Percentiles rank a stretch among this genome's conserved stretches.
These are phyloP conservation scores for Lindbergichthys nudifrons DNA, from an alignment of 2,797 vertebrate species.

Conservation along the genomic window DNA sequence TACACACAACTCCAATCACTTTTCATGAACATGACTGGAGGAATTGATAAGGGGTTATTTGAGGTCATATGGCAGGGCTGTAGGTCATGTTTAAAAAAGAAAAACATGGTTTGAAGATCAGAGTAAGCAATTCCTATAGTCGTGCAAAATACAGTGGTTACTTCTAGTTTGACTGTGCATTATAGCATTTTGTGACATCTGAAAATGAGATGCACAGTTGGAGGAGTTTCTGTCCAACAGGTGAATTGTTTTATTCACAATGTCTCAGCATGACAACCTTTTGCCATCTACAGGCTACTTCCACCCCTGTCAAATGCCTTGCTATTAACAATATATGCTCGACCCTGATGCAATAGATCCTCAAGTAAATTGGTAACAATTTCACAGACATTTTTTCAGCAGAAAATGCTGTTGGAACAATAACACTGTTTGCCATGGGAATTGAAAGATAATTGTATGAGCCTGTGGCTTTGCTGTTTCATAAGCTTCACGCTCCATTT, in stretches of 20 bases:
- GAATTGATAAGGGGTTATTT: background rate
- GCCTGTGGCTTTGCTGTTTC: slow-evolving; percentile 78
- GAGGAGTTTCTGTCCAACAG: slow-evolving; percentile 13
- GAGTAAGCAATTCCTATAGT: background rate
- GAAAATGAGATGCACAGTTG: background rate
- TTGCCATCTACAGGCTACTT: slow-evolving; percentile 6
- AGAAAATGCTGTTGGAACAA: slow-evolving; percentile 72
- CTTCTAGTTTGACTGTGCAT: slow-evolving; percentile 4
- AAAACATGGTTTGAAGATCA: background rate
- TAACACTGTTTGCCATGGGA: slow-evolving; percentile 73
- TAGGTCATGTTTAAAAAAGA: background rate
- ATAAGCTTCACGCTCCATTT: slow-evolving; percentile 78
- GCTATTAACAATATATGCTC: slow-evolving; percentile 46
- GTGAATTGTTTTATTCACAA: slow-evolving; percentile 19
- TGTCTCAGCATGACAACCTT: slow-evolving; percentile 31
- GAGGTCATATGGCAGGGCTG: background rate
- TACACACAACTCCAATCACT: background rate
- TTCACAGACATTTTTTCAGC: slow-evolving; percentile 62
- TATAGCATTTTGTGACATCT: background rate
- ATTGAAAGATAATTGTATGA: slow-evolving; percentile 80
- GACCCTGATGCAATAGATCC: slow-evolving; percentile 64
- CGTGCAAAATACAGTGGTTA: background rate
- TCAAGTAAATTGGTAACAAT: slow-evolving; percentile 69
- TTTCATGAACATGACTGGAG: no score
- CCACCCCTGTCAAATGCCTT: slow-evolving; percentile 7